Percentiles rank a stretch among this genome's conserved stretches.
These are phyloP conservation scores for Pollenia angustigena DNA, from an alignment of 2,888 invertebrate genomes.

Conservation along the genomic window DNA sequence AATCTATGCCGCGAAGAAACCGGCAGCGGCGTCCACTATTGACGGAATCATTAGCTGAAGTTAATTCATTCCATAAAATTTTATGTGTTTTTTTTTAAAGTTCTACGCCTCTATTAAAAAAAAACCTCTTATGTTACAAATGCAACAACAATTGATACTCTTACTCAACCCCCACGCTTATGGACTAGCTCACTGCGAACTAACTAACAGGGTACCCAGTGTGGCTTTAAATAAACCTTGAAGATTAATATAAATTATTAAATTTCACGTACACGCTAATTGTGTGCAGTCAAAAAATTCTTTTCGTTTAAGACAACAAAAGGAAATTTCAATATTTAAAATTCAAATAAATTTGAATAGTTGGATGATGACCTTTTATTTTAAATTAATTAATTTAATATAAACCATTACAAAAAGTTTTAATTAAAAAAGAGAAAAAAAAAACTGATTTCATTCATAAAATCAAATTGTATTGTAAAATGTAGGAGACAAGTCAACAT, in stretches of 20 bases:
- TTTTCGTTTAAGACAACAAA: not conserved
- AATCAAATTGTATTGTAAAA: slow-evolving; percentile 5
- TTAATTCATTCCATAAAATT: no score
- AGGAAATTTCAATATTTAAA: slow-evolving; percentile 21
- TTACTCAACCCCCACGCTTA: no score
- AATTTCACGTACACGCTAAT: not conserved
- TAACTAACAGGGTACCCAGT: no score
- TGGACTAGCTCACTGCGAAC: no score
- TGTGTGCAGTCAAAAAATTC: not conserved
- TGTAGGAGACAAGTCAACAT: not conserved
- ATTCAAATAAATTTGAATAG: slow-evolving; percentile 8
- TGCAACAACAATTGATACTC: no score
- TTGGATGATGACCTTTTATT: slow-evolving; percentile 7
- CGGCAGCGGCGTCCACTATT: no score
- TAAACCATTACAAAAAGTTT: slow-evolving; percentile 26
- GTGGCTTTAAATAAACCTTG: not conserved
- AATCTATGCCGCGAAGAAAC: no score
- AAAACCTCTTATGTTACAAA: no score
- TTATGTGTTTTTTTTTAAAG: no score
- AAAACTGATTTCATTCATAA: slow-evolving; percentile 46
- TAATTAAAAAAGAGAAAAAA: slow-evolving; percentile 25
- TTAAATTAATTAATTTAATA: slow-evolving; percentile 23
- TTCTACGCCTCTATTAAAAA: no score
- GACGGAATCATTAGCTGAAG: no score
- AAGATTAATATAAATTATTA: not conserved